Conservation (phyloP, 2,797 vertebrate genomes). For the Helarctos malayanus region DNA sequence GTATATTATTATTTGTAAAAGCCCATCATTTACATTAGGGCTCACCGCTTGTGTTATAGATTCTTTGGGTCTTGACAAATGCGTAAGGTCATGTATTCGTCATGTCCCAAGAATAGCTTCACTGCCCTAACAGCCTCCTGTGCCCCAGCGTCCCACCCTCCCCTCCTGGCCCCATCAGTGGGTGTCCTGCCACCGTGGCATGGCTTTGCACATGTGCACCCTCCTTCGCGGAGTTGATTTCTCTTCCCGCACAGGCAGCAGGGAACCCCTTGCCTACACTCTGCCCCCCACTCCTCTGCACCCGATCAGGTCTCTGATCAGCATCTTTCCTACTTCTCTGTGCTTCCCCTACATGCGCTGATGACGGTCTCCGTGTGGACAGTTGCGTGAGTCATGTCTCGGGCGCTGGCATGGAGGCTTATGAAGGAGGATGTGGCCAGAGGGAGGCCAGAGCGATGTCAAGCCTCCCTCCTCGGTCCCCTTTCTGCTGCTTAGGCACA, state of each 20-base stretch:
- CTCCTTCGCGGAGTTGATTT: accelerated
- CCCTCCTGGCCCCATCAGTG: accelerated
- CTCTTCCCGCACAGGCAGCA: neutral
- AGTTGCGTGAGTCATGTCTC: neutral
- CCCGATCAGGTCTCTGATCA: neutral
- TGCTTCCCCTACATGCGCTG: neutral
- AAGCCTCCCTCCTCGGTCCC: neutral
- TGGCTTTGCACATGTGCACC: accelerated
- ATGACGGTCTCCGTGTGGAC: neutral
- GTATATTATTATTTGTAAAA: neutral
- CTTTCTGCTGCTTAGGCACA: neutral
- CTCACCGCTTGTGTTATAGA: neutral
- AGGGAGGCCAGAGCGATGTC: neutral
- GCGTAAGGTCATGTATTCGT: accelerated
- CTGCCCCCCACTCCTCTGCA: neutral
- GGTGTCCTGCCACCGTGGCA: accelerated
- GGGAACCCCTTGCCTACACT: no score
- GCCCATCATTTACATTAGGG: neutral
- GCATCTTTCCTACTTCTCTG: neutral
- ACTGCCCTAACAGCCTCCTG: neutral
- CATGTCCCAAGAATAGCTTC: neutral
- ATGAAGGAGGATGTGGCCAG: neutral
- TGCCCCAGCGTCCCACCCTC: neutral
- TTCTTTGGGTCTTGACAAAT: neutral
- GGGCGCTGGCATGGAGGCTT: neutral